These are phyloP conservation scores for Setophaga coronata DNA, from an alignment of 2,113 vertebrate species.

Conservation along the genomic window DNA sequence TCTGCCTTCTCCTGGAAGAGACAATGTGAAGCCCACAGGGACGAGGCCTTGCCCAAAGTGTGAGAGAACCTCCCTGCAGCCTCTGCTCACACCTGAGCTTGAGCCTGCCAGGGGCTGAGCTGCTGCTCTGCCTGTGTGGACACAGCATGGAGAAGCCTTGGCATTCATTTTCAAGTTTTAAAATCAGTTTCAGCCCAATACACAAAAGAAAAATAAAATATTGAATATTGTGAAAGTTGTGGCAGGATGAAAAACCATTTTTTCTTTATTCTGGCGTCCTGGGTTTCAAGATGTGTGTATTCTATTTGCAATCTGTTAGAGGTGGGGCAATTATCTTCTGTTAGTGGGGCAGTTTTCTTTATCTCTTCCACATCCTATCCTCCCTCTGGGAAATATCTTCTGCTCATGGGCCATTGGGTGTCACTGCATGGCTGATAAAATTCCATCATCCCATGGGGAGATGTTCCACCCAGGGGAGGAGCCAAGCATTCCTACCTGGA, in stretches of 20 bases:
- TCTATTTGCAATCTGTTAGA: too few relatives aligned
- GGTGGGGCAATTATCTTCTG: too few relatives aligned
- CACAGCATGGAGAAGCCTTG: not conserved
- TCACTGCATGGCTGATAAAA: too few relatives aligned
- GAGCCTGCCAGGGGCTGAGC: fast-evolving
- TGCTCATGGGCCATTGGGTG: too few relatives aligned
- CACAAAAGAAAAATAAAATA: not conserved
- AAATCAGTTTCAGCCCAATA: not conserved
- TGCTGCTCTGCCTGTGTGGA: not conserved
- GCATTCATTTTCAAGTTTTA: not conserved
- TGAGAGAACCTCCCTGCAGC: not conserved
- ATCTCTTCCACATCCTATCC: too few relatives aligned
- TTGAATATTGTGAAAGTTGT: not conserved
- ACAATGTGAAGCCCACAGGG: not conserved
- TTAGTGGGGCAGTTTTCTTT: too few relatives aligned
- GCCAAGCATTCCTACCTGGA: too few relatives aligned
- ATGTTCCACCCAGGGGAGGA: too few relatives aligned
- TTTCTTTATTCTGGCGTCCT: not conserved
- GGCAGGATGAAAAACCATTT: not conserved
- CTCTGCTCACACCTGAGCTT: not conserved
- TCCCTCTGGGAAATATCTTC: too few relatives aligned
- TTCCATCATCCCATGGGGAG: too few relatives aligned
- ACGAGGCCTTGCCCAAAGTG: fast-evolving
- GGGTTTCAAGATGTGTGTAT: too few relatives aligned
- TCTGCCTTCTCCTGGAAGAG: not conserved